Evolutionary conservation across 2,113 vertebrate genomes (phyloP).

Genomic region (Limnothrissa miodon): DNA sequence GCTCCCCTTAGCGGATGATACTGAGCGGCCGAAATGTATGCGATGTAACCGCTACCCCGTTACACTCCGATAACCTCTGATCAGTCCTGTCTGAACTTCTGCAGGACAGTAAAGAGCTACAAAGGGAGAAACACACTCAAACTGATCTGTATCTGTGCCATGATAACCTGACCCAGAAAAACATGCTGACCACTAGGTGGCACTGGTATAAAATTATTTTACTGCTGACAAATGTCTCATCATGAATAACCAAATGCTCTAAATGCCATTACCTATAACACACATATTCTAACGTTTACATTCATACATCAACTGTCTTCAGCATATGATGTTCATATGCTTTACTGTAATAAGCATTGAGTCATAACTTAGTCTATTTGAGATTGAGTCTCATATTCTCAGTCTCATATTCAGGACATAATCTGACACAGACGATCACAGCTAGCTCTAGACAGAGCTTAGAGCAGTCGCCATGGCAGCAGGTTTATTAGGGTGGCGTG

Average conservation of each 20-base stretch:
- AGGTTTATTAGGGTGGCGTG: neutral
- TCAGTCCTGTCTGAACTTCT: neutral
- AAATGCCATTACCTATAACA: neutral
- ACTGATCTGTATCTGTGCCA: neutral
- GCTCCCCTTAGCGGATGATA: slow-evolving; percentile 7
- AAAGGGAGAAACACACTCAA: neutral
- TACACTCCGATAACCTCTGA: neutral
- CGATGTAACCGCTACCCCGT: neutral
- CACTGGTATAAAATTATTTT: neutral
- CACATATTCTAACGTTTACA: neutral
- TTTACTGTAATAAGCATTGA: neutral
- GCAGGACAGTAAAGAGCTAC: neutral
- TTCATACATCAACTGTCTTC: neutral
- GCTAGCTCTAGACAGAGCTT: neutral
- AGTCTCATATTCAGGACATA: neutral
- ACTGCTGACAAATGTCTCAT: neutral
- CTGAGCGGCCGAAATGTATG: neutral
- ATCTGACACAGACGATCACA: neutral
- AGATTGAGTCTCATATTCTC: too few relatives aligned
- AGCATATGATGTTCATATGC: neutral
- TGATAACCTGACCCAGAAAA: neutral
- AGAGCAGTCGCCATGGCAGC: neutral
- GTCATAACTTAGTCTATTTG: neutral
- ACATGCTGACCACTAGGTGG: neutral
- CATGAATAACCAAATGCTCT: neutral